Percentiles rank a stretch among this genome's conserved stretches.
Evolutionary conservation across 2,888 invertebrate species (phyloP).

Genomic region (Amblyteles armatorius): DNA sequence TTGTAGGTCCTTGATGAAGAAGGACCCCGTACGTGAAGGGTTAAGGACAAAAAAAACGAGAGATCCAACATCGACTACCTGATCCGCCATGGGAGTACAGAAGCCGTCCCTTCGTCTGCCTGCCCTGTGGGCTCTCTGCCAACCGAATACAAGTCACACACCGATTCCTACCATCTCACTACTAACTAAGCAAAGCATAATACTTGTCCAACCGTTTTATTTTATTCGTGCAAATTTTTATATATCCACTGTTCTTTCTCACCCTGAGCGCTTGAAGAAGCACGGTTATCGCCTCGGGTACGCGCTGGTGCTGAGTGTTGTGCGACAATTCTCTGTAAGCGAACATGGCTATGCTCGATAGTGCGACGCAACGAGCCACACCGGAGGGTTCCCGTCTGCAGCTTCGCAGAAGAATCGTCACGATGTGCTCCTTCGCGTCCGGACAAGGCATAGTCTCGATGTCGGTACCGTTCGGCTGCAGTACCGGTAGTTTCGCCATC

Average conservation of each 20-base stretch:
- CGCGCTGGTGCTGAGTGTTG: conserved; percentile 87
- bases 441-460: conserved; percentile 87
- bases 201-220: conserved; percentile 27
- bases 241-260: conserved; percentile 73
- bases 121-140: conserved; percentile 77
- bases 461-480: conserved; percentile 88
- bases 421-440: conserved; percentile 95
- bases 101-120: conserved; percentile 80
- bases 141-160: conserved; percentile 70
- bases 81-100: conserved; percentile 78
- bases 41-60: conserved; percentile 40
- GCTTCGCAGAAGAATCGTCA: conserved; percentile 94
- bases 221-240: conserved; percentile 6
- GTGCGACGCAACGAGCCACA: conserved; percentile 94
- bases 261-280: conserved; percentile 90
- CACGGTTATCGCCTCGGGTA: conserved; percentile 89
- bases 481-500: conserved; percentile 88
- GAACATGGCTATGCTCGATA: conserved; percentile 93
- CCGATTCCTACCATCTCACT: conserved; percentile 34
- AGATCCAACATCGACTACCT: conserved; percentile 77
- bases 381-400: conserved; percentile 96
- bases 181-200: conserved; percentile 53
- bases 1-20: too few species aligned
- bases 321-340: conserved; percentile 89
- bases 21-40: too few species aligned